Base-by-base conservation (phyloP, 2,888 invertebrate genomes). In the Parnassius apollo region DNA sequence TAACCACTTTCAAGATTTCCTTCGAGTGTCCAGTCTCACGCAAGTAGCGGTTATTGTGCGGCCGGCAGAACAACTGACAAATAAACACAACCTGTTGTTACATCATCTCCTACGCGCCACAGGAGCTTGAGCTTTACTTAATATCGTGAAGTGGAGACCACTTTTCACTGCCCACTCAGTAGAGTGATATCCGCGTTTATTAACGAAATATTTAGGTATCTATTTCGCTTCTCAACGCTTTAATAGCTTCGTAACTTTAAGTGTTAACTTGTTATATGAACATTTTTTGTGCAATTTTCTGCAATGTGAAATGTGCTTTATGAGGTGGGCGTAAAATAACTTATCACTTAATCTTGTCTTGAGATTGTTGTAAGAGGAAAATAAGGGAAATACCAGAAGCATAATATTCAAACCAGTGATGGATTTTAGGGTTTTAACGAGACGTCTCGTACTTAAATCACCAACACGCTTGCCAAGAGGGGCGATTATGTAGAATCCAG, bases 41-140 rank as follows among this genome's bases (percentile, higher is more conserved):
- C 78, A 82, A 79, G 77, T 81, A 74, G 75, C 81, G 82, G 86
- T 88, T 87, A 88, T 84, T 84, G 83, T 83, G 78, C 76, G 76
- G 75, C 78, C 70, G 73, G 77, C 71, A 75, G 75, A 77, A 80
- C 81, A 76, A 81, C 85, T 83, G 84, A 86, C 86, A 88, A 84
- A 88, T 82, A 84, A 81, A 86, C 86, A 79, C 81, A 85, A 81
- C 78, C 85, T 80, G 85, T 83, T 83, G 84, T 86, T 86, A 83
- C 85, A 80, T 83, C 83, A 87, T 80, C 81, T 81, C 81, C 78
- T 78, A 78, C 76, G 78, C 73, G 75, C 75, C 72, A 74, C 75
- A 70, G 73, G 69, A 70, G 69, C 61, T 73, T 74, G 70, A 69
- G 66, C 67, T 72, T 71, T 68, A 59, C 64, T 61, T 61, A 62